These are phyloP conservation scores for Xenentodon cancila DNA, from an alignment of 2,797 vertebrate species.

Conservation along the genomic window DNA sequence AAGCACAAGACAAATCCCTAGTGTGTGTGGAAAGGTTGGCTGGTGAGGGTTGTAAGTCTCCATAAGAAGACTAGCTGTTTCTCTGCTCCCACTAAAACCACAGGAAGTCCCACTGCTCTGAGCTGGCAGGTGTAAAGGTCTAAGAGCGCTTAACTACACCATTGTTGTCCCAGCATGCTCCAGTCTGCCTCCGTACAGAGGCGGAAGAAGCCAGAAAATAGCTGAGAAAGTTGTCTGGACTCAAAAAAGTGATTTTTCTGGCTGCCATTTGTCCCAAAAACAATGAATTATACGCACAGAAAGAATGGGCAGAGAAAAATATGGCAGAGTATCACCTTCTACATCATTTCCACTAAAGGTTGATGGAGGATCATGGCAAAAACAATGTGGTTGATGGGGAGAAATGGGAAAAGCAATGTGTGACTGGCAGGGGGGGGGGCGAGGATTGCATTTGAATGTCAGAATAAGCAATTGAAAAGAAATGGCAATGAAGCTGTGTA, in stretches of 20 bases:
- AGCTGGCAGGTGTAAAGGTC: conserved; percentile 44
- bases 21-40: conserved; percentile 35
- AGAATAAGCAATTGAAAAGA: conserved; percentile 19
- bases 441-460: conserved; percentile 9
- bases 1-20: conserved; percentile 7
- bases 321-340: neutral
- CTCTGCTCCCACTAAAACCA: conserved; percentile 22
- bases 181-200: conserved; percentile 5
- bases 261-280: too few relatives aligned
- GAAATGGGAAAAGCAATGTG: neutral
- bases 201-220: conserved; percentile 6
- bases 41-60: conserved; percentile 28
- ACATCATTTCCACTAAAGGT: neutral
- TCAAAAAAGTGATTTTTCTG: neutral
- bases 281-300: neutral
- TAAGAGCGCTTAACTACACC: conserved; percentile 38
- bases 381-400: conserved; percentile 4
- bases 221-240: conserved; percentile 10
- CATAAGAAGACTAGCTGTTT: conserved; percentile 32
- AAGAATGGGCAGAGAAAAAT: conserved; percentile 1
- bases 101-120: conserved; percentile 16
- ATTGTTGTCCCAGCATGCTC: conserved; percentile 33
- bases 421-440: too few relatives aligned
- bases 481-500: conserved; percentile 15
- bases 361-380: conserved; percentile 30